phyloP scores from a whole-genome alignment of 2,888 invertebrate genomes.

The Pandemis cinnamomeana region DNA sequence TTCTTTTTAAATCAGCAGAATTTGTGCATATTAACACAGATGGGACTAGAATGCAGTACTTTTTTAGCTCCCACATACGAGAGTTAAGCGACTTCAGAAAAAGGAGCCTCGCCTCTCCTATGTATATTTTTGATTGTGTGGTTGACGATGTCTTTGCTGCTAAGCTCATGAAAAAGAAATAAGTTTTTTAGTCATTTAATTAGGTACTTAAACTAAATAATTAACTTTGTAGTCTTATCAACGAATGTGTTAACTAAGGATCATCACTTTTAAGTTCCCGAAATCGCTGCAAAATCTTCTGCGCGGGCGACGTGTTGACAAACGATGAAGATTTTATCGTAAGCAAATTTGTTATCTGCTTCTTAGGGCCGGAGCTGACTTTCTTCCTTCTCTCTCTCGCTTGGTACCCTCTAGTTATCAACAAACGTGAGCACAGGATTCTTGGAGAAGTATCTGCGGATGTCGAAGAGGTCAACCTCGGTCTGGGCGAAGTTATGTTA shows the following conservation, averaged over 20 bases:
- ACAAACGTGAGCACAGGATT: slow-evolving; percentile 62
- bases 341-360: slow-evolving; percentile 49
- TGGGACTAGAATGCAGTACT: too few species aligned
- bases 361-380: slow-evolving; percentile 32
- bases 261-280: slow-evolving; percentile 61
- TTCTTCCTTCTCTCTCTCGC: slow-evolving; percentile 50
- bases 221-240: too few species aligned
- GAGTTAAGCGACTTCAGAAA: too few species aligned
- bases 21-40: too few species aligned
- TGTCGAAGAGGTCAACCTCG: slow-evolving; percentile 58
- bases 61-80: too few species aligned
- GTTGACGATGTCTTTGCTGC: too few species aligned
- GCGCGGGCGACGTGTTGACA: slow-evolving; percentile 59
- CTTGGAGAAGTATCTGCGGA: slow-evolving; percentile 64
- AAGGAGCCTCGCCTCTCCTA: too few species aligned
- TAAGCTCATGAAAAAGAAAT: too few species aligned
- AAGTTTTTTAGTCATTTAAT: too few species aligned
- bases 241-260: slow-evolving; percentile 18
- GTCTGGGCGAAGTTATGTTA: slow-evolving; percentile 53
- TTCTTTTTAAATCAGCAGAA: too few species aligned
- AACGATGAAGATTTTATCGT: slow-evolving; percentile 60
- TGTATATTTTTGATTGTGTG: too few species aligned
- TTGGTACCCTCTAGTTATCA: slow-evolving; percentile 55
- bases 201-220: too few species aligned
- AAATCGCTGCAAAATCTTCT: slow-evolving; percentile 69